A percentile compares a stretch with the other conserved stretches of the same genome.
phyloP scores from a whole-genome alignment of 2,888 invertebrate genomes.

The Hemistola chrysoprasaria region DNA sequence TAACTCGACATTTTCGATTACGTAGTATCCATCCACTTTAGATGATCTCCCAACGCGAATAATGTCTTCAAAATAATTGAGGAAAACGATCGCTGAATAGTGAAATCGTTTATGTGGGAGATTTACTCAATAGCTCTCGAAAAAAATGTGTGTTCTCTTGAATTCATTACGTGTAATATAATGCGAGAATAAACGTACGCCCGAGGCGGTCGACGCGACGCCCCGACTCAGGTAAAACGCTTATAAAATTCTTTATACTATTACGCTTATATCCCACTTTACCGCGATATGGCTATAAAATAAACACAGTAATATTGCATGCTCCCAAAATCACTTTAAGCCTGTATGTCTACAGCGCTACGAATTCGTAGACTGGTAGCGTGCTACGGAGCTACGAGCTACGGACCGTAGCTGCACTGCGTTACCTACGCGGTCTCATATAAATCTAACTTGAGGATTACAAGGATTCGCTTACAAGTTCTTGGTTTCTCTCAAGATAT shows the following conservation, averaged over 20 bases:
- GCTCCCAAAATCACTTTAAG: slow-evolving; percentile 44
- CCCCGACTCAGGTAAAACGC: slow-evolving; percentile 26
- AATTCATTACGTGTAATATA: slow-evolving; percentile 19
- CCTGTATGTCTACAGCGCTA: slow-evolving; percentile 47
- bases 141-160: slow-evolving; percentile 11
- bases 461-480: slow-evolving; percentile 63
- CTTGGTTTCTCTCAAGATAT: slow-evolving; percentile 59
- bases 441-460: slow-evolving; percentile 69
- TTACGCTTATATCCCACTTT: slow-evolving; percentile 31
- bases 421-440: slow-evolving; percentile 62
- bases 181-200: slow-evolving; percentile 21
- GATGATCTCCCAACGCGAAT: slow-evolving; percentile 39
- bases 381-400: slow-evolving; percentile 37
- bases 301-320: slow-evolving; percentile 41
- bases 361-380: slow-evolving; percentile 29
- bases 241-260: slow-evolving; percentile 30
- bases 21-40: slow-evolving; percentile 28
- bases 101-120: slow-evolving; percentile 30
- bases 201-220: slow-evolving; percentile 12
- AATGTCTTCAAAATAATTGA: slow-evolving; percentile 37
- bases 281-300: slow-evolving; percentile 33
- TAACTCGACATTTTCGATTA: slow-evolving; percentile 52
- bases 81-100: slow-evolving; percentile 39
- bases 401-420: slow-evolving; percentile 59
- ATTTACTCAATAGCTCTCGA: slow-evolving; percentile 25